phyloP scores from a whole-genome alignment of 2,113 vertebrate species.

The Symphodus melops region DNA sequence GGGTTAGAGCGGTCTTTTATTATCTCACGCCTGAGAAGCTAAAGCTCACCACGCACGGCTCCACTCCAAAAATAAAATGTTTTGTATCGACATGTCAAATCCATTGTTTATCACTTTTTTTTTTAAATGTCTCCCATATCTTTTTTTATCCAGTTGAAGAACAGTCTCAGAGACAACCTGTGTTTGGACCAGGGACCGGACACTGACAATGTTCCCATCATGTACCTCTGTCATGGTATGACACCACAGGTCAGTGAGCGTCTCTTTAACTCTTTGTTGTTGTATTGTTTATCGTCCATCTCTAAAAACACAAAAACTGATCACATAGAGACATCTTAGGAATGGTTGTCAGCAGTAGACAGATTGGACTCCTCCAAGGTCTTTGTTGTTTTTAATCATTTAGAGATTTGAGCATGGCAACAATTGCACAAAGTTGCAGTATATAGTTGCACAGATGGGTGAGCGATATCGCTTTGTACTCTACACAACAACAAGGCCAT shows the following conservation, averaged over 20 bases:
- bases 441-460: background rate
- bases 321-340: background rate
- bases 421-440: slow-evolving; percentile 14
- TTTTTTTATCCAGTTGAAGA: slow-evolving; percentile 87
- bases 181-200: slow-evolving; percentile 97
- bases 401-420: background rate
- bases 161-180: slow-evolving; percentile 90
- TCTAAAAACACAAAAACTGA: background rate
- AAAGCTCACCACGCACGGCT: no score
- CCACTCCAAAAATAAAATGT: background rate
- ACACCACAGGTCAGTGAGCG: slow-evolving; percentile 91
- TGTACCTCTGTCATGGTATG: slow-evolving; percentile 96
- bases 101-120: background rate
- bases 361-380: background rate
- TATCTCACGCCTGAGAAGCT: no score
- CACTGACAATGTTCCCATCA: slow-evolving; percentile 92
- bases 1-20: no score
- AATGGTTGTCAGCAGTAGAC: background rate
- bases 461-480: slow-evolving; percentile 1
- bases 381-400: slow-evolving; percentile 33
- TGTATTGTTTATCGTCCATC: background rate
- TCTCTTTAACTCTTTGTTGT: background rate
- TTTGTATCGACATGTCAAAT: background rate
- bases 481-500: background rate
- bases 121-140: background rate